Evolutionary conservation across 2,888 invertebrate species (phyloP).

Genomic region (Rugalucina vietnamica): DNA sequence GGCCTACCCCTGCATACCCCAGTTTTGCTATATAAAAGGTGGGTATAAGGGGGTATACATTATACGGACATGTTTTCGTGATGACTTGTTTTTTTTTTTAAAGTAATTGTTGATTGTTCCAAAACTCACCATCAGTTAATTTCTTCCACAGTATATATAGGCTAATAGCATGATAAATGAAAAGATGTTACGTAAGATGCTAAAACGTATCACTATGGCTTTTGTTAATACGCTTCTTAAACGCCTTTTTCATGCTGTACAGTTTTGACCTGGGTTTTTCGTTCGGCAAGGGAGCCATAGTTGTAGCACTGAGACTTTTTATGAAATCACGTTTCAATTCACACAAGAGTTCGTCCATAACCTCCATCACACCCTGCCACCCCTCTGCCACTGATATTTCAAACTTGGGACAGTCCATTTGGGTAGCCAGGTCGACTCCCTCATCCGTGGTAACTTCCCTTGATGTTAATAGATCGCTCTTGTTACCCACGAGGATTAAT

Average conservation of each 20-base stretch:
- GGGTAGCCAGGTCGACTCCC: constrained; percentile 65
- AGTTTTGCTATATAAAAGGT: too few species aligned
- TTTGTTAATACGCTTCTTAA: constrained; percentile 78
- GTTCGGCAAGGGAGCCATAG: constrained; percentile 59
- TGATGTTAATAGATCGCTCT: constrained; percentile 76
- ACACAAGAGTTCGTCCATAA: constrained; percentile 78
- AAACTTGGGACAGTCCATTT: constrained; percentile 76
- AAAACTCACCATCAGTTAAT: too few species aligned
- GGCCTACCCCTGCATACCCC: too few species aligned
- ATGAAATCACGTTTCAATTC: constrained; percentile 77
- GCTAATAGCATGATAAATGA: not conserved
- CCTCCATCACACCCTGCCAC: constrained; percentile 73
- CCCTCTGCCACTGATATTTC: constrained; percentile 80
- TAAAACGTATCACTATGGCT: constrained; percentile 79
- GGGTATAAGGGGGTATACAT: too few species aligned
- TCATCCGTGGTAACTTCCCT: constrained; percentile 76
- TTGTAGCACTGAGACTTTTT: constrained; percentile 64
- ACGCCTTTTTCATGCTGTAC: constrained; percentile 79
- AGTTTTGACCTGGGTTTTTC: constrained; percentile 72
- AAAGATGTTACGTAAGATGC: not conserved
- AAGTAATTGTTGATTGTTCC: too few species aligned
- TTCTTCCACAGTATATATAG: not conserved
- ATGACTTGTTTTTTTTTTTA: too few species aligned
- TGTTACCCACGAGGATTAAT: constrained; percentile 78
- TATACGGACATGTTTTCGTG: too few species aligned